Conservation (phyloP, 2,113 vertebrate genomes). For the Delphinapterus leucas region DNA sequence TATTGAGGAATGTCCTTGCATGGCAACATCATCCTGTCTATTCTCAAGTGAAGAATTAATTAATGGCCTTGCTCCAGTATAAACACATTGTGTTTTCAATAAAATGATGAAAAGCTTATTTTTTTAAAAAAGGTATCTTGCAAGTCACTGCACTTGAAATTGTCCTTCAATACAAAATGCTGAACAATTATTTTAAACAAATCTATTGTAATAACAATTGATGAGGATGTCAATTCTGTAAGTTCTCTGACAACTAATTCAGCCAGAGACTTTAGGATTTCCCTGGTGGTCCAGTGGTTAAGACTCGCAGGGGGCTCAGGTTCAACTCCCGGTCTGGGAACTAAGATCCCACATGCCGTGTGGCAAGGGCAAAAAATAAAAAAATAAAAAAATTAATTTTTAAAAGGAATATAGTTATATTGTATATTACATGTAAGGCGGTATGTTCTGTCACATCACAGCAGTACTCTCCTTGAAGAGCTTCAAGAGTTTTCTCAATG, state of each 20-base stretch:
- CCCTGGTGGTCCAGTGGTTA: too few relatives aligned
- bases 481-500: neutral
- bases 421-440: neutral
- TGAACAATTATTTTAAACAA: constrained; percentile 29
- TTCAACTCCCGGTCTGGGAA: too few relatives aligned
- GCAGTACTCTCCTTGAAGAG: neutral
- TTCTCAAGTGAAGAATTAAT: neutral
- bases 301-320: fast-evolving
- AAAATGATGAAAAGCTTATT: neutral
- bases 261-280: neutral
- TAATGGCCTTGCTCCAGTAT: neutral
- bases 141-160: neutral
- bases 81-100: constrained; percentile 26
- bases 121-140: neutral
- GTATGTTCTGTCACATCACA: neutral
- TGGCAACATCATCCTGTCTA: neutral
- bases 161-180: constrained; percentile 7
- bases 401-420: neutral
- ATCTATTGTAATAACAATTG: neutral
- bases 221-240: neutral
- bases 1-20: neutral
- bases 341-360: too few relatives aligned
- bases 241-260: neutral
- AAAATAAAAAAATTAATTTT: too few relatives aligned
- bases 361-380: too few relatives aligned